These are phyloP conservation scores for Ditylenchus dipsaci DNA, from an alignment of 1,140 invertebrate genomes.

Conservation along the genomic window DNA sequence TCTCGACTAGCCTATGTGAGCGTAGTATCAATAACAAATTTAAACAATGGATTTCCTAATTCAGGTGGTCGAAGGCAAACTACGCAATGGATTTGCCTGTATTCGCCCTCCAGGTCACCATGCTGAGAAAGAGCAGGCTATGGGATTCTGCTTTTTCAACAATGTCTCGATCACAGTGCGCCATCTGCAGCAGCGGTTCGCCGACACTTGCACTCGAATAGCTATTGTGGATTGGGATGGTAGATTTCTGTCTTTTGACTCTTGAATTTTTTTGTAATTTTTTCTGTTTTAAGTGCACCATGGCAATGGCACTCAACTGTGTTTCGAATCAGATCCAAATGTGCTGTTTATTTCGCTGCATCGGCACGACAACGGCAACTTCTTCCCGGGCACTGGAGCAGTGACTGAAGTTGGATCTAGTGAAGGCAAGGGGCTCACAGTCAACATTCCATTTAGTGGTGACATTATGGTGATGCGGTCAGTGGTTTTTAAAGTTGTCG, in stretches of 20 bases:
- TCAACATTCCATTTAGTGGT: constrained; percentile 93
- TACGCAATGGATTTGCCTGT: constrained; percentile 90
- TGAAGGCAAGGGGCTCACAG: constrained; percentile 86
- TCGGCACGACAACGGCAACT: constrained; percentile 98
- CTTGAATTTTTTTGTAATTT: no score
- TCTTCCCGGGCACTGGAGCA: constrained; percentile 78
- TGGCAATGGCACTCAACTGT: constrained; percentile 97
- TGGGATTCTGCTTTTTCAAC: constrained; percentile 99
- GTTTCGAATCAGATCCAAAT: constrained; percentile 90
- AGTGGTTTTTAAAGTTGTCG: constrained; percentile 69
- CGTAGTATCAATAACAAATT: no score
- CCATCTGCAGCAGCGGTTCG: constrained; percentile 76
- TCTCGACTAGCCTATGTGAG: no score
- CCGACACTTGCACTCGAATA: constrained; percentile 72
- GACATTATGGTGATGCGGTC: constrained; percentile 81
- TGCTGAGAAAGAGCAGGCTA: constrained; percentile 75
- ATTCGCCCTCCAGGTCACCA: constrained; percentile 97
- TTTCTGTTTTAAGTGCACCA: constrained; percentile 72
- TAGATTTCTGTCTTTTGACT: no score
- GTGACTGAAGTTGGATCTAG: constrained; percentile 73
- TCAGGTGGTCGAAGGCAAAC: constrained; percentile 67
- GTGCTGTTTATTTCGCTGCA: constrained; percentile 67
- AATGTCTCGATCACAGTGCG: constrained; percentile 85
- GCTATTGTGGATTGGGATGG: constrained; percentile 93
- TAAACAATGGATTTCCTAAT: neutral